These are phyloP conservation scores for Rattus rattus DNA, from an alignment of 2,113 vertebrate genomes.

Conservation along the genomic window DNA sequence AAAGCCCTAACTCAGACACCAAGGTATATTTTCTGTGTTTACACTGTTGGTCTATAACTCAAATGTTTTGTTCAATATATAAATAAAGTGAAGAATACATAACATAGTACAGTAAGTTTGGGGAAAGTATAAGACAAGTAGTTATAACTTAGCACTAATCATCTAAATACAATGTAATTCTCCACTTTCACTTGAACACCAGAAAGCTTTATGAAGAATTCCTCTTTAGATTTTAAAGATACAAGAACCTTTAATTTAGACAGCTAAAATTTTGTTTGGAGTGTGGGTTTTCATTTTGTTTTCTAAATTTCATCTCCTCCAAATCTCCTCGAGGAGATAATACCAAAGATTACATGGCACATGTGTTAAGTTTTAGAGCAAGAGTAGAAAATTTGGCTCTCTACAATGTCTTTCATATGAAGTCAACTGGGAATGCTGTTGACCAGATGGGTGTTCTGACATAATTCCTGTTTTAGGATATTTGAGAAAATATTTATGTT, in stretches of 20 bases:
- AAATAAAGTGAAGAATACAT: slow-evolving; percentile 5
- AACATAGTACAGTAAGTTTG: not conserved
- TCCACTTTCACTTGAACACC: not conserved
- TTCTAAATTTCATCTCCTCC: not conserved
- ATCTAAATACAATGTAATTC: not conserved
- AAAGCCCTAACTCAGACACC: not conserved
- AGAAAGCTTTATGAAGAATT: not conserved
- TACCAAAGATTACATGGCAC: not conserved
- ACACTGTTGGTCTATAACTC: not conserved
- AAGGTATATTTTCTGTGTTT: not conserved
- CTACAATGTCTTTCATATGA: not conserved
- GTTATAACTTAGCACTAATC: not conserved
- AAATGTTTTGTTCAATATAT: not conserved
- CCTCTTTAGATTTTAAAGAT: not conserved
- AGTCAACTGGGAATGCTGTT: not conserved
- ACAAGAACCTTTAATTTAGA: not conserved
- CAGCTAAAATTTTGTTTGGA: not conserved
- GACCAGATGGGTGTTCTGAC: not conserved
- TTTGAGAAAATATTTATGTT: slow-evolving; percentile 31
- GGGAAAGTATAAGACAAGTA: not conserved
- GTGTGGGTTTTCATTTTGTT: not conserved
- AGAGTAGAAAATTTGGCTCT: not conserved
- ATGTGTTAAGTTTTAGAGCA: not conserved
- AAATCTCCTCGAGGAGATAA: not conserved
- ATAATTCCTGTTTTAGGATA: not conserved